Conservation (phyloP, 2,888 invertebrate species). For the Eudemis profundana region DNA sequence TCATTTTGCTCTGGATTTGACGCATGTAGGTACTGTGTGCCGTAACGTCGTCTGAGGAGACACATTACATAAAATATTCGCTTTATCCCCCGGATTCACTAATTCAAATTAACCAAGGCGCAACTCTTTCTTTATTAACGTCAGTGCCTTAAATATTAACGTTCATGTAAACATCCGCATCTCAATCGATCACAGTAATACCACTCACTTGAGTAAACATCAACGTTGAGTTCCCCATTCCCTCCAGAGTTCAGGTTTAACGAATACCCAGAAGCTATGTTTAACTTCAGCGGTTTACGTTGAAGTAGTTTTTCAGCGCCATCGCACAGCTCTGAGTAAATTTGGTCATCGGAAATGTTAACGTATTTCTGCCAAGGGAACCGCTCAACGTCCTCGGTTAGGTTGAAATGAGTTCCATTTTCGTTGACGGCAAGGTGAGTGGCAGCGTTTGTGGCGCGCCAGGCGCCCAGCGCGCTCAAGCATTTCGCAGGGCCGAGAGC, state of each 20-base stretch:
- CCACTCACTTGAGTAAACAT: slow-evolving; percentile 77
- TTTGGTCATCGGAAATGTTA: slow-evolving; percentile 74
- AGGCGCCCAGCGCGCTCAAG: slow-evolving; percentile 82
- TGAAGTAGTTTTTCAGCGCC: slow-evolving; percentile 81
- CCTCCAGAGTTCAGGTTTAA: slow-evolving; percentile 81
- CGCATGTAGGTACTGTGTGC: no score
- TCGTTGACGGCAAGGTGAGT: slow-evolving; percentile 49
- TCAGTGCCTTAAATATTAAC: no score
- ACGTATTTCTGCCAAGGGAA: slow-evolving; percentile 77
- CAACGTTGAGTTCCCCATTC: slow-evolving; percentile 79
- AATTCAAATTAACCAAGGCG: no score
- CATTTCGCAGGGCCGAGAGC: slow-evolving; percentile 81
- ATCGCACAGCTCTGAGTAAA: slow-evolving; percentile 79
- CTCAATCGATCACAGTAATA: no score
- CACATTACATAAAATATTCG: no score
- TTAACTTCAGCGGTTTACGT: slow-evolving; percentile 77
- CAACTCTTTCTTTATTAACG: no score
- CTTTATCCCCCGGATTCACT: no score
- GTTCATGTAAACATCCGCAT: no score
- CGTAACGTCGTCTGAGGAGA: no score
- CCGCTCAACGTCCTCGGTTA: slow-evolving; percentile 63
- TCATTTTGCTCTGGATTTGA: no score
- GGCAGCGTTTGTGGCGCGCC: slow-evolving; percentile 76
- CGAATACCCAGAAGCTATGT: slow-evolving; percentile 80
- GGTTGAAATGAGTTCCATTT: slow-evolving; percentile 51